Evolutionary conservation across 2,113 vertebrate species (phyloP).

Genomic region (Turnix velox): DNA sequence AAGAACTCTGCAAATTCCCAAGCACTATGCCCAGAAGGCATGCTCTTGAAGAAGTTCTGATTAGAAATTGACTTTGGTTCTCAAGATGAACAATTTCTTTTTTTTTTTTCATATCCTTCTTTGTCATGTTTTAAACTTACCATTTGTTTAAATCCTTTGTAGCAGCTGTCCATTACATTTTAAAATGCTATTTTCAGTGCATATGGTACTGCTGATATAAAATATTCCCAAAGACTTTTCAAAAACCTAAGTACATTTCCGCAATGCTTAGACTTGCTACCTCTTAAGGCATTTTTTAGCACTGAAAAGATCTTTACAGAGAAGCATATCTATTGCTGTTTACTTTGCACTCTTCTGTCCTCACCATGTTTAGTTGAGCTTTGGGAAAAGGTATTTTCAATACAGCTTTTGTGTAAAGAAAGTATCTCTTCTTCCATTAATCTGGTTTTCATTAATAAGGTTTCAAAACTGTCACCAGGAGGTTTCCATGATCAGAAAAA

Average conservation of each 20-base stretch:
- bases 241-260: background rate
- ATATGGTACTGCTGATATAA: background rate
- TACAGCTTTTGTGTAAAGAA: background rate
- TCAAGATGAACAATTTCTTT: background rate
- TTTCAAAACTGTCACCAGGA: background rate
- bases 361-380: background rate
- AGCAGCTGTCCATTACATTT: background rate
- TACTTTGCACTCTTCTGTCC: background rate
- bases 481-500: background rate
- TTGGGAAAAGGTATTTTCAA: background rate
- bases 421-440: background rate
- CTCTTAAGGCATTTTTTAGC: background rate
- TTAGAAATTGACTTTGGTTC: background rate
- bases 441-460: background rate
- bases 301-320: background rate
- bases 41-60: background rate
- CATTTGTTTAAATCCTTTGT: background rate
- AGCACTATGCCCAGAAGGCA: background rate
- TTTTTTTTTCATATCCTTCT: background rate
- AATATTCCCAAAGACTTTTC: background rate
- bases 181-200: background rate
- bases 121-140: background rate
- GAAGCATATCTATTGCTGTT: background rate
- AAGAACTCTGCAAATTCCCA: background rate
- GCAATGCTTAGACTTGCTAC: rapidly evolving